Percentiles rank a stretch among this genome's conserved stretches.
Conservation (phyloP, 2,797 vertebrate species). For the Cyclopterus lumpus region DNA sequence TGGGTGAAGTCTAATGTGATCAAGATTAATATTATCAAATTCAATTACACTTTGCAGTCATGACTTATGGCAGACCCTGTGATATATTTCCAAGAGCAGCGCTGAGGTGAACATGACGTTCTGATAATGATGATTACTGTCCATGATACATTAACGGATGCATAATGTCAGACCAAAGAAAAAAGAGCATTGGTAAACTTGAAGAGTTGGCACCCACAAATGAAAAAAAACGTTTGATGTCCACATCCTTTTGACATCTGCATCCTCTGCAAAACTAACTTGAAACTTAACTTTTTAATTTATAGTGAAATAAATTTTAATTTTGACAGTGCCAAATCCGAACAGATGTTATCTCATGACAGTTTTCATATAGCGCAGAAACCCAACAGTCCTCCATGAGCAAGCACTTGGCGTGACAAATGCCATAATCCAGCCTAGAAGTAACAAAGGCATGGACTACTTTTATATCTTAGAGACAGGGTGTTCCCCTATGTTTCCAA, state of each 20-base stretch:
- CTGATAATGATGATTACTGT: constrained; percentile 50
- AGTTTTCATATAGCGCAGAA: not conserved
- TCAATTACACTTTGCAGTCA: constrained; percentile 54
- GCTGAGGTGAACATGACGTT: constrained; percentile 42
- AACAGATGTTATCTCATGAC: constrained; percentile 4
- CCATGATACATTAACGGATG: constrained; percentile 49
- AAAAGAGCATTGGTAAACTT: constrained; percentile 50
- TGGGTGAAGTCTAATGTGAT: constrained; percentile 53
- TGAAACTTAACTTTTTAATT: constrained; percentile 37
- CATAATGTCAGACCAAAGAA: constrained; percentile 61
- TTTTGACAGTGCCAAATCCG: not conserved
- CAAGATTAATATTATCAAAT: constrained; percentile 66
- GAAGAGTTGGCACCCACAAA: constrained; percentile 42
- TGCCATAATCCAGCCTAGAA: not conserved
- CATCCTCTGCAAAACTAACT: constrained; percentile 32
- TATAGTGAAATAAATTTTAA: constrained; percentile 2
- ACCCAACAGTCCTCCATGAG: not conserved
- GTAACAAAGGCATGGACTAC: not conserved
- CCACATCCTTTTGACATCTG: constrained; percentile 57
- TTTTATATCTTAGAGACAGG: not conserved
- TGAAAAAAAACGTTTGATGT: constrained; percentile 52
- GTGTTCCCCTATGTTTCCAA: not conserved
- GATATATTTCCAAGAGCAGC: constrained; percentile 45
- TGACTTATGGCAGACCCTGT: constrained; percentile 41
- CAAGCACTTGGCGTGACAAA: not conserved